These are phyloP conservation scores for Pseudoatta argentina DNA, from an alignment of 1,140 invertebrate genomes.

Conservation along the genomic window DNA sequence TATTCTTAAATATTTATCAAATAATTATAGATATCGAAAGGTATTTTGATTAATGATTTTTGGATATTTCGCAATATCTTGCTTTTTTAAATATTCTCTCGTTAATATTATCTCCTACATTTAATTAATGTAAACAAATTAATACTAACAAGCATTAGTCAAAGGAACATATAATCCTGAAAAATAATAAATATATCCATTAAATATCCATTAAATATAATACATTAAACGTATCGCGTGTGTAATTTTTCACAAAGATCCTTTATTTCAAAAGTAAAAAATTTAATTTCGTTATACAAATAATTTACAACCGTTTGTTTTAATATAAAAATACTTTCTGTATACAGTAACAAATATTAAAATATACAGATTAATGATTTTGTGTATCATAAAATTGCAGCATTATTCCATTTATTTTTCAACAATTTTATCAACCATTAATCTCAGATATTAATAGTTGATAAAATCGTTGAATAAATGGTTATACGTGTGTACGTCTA, in stretches of 20 bases:
- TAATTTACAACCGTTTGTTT: conserved; percentile 9
- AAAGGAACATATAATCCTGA: not conserved
- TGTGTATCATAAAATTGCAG: not conserved
- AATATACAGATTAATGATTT: not conserved
- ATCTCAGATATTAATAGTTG: not conserved
- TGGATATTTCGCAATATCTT: not conserved
- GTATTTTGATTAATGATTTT: not conserved
- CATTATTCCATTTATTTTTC: not conserved
- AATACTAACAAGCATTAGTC: not conserved
- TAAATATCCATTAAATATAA: too few relatives aligned
- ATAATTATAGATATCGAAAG: not conserved
- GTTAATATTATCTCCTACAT: not conserved
- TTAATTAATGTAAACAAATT: conserved; percentile 9
- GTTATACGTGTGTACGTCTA: not conserved
- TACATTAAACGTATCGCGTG: not conserved
- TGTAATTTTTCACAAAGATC: not conserved
- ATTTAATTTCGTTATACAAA: not conserved
- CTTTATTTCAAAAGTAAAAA: not conserved
- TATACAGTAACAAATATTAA: conserved; percentile 14
- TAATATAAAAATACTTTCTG: not conserved
- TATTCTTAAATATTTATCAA: not conserved
- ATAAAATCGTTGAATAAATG: too few relatives aligned
- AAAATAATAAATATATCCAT: conserved; percentile 3
- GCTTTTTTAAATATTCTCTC: not conserved
- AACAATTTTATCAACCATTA: not conserved